Base-by-base conservation (phyloP, 2,113 vertebrate genomes). In the Perccottus glenii region DNA sequence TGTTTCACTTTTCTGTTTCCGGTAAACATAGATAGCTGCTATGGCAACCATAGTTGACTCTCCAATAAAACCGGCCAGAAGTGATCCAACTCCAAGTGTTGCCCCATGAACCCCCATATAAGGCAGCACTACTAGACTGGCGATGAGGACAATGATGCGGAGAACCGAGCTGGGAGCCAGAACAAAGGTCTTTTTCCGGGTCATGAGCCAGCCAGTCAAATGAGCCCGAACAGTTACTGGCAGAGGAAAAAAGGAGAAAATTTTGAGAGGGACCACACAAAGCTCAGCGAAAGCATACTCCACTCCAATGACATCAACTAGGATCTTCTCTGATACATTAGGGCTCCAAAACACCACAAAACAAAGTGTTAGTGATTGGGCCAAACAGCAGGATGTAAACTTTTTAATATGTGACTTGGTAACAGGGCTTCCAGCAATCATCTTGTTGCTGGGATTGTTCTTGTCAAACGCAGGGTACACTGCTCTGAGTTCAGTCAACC, bases 171-270 rank as follows among this genome's bases (percentile, higher is more conserved):
- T 99, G 73, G 98, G 98, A 10, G 98, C 96, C 93, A 99, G 80
- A 65, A 99, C 96, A 48, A 96, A 98, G 14, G 98, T 99, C 90
- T 98, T 98, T 92, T 98, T 99, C 71, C 99, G 91, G 0, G 96
- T 98, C 98, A 99, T 99, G 83, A 99, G 92, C 98, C 98, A 99
- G 35, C 97, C 98, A 0, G 98, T 99, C 80, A 99, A 87, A 81
- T 98, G 95, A 4, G 98, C 96, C 85, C 98, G 90, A 75, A 98
- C 92, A 0, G 95, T 98, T 86, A 99, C 98, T 93, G 98, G 98
- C 73, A 99, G 55, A 0, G 97, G 96, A 57, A 99, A 99, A 87
- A 99, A 99, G 88, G 97, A 98, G 92, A 99, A 99, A 73, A 99
- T 95, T 5, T 94, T 88, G 66, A 99, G 90, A 1, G 98, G 98